Base-by-base conservation (phyloP, 2,888 invertebrate genomes). In the Sesia apiformis region DNA sequence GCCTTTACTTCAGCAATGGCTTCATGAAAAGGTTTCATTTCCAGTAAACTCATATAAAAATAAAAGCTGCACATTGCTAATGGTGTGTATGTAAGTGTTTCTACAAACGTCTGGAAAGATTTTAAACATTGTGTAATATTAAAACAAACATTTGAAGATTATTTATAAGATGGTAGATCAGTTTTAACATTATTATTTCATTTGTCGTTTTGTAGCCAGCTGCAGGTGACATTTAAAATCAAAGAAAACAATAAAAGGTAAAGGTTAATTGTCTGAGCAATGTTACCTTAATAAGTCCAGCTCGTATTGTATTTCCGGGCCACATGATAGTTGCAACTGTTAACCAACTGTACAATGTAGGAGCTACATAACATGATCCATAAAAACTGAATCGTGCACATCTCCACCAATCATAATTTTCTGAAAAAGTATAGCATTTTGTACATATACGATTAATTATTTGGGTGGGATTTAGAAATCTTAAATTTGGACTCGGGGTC, bases 291-390 rank as follows among this genome's bases (percentile, higher is more conserved):
- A 92, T 92, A 6, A 96, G 70, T 7, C 94, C 95, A 59, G 93
- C 92, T 72, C 90, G 91, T 49, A 96, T 70, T 56, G 92, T 91
- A 58, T 90, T 92, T 52, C 92, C 92, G 38, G 96, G 96, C 94
- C 95, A 95, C 77, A 96, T 87, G 53, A 91, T 89, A 63, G 92
- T 92, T n/a, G 95, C 94, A 53, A 95, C 78, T 72, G 92, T 93
- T 52, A 97, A 85, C 96, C 96, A 96, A 55, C 91, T 91, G 69
- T 95, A 96, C 0, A 96, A 80, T 4, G 95, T 94, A 7, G 96
- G 96, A 1, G 96, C 96, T 38, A 95, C 94, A 77, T 94, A 95
- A 52, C 94, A 91, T 5, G 94, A 93, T n/a, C 96, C 96, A 77
- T 94, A 96, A 53, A 95, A 68, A 67, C 94, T 93, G 81, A 94